These are phyloP conservation scores for Popillia japonica DNA, from an alignment of 1,140 invertebrate genomes.

Conservation along the genomic window DNA sequence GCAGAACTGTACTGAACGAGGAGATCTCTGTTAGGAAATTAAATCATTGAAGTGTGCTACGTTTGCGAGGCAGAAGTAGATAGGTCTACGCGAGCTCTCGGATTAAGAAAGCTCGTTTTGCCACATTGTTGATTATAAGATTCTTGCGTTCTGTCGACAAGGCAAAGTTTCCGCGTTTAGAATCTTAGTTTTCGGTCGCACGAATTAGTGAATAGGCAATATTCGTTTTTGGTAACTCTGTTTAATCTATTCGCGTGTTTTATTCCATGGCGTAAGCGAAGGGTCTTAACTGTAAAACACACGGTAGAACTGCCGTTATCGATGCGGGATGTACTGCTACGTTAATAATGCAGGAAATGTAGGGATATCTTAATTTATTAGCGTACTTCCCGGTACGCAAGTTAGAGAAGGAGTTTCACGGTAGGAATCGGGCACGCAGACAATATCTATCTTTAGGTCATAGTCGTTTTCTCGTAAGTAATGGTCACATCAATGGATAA, in stretches of 20 bases:
- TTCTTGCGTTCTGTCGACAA: neutral
- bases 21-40: constrained; percentile 16
- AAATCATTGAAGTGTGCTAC: constrained; percentile 4
- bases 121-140: constrained; percentile 25
- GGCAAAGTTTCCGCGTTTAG: constrained; percentile 8
- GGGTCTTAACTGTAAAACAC: neutral
- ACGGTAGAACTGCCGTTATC: neutral
- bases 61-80: constrained; percentile 8
- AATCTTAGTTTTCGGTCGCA: constrained; percentile 10
- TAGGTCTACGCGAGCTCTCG: constrained; percentile 7
- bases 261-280: neutral
- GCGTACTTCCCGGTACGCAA: neutral
- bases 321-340: neutral
- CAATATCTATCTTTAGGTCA: neutral
- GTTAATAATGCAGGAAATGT: constrained; percentile 13
- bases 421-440: neutral
- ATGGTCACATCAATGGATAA: no score
- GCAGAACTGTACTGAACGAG: neutral
- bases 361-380: constrained; percentile 20
- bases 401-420: neutral
- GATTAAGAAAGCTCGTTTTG: constrained; percentile 18
- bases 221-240: neutral
- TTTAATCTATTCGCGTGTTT: constrained; percentile 11
- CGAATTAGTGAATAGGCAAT: neutral
- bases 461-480: no score